A percentile compares a stretch with the other conserved stretches of the same genome.
These are phyloP conservation scores for Zosterops japonicus DNA, from an alignment of 2,113 vertebrate species.

Conservation along the genomic window DNA sequence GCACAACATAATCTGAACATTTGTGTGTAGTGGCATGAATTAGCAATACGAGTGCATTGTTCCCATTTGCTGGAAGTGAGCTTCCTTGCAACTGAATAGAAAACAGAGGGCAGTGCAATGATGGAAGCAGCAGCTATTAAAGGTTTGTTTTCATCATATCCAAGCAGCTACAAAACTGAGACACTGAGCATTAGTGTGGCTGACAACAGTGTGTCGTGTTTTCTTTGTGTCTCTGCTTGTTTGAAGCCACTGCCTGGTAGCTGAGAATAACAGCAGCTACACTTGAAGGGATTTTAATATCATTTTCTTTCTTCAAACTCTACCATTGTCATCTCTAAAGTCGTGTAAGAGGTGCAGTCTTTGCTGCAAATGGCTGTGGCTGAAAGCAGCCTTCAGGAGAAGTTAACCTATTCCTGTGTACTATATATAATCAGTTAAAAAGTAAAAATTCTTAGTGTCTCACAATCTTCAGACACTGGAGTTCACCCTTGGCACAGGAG, in stretches of 20 bases:
- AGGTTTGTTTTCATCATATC: constrained; percentile 40
- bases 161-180: constrained; percentile 35
- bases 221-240: not conserved
- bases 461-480: not conserved
- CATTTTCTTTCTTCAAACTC: not conserved
- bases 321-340: not conserved
- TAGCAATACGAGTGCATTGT: constrained; percentile 58
- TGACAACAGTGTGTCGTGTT: not conserved
- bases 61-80: constrained; percentile 42
- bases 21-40: constrained; percentile 49
- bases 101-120: constrained; percentile 19
- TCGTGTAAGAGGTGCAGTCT: not conserved
- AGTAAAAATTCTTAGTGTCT: not conserved
- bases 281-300: not conserved
- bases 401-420: not conserved
- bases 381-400: not conserved
- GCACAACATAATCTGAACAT: constrained; percentile 42
- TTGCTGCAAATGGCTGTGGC: not conserved
- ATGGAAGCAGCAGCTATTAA: constrained; percentile 41
- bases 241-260: not conserved
- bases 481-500: not conserved
- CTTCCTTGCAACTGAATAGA: constrained; percentile 58
- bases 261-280: not conserved
- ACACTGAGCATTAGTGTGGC: not conserved
- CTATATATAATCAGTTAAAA: not conserved